phyloP scores from a whole-genome alignment of 2,797 vertebrate species.

The Fundulus diaphanus region DNA sequence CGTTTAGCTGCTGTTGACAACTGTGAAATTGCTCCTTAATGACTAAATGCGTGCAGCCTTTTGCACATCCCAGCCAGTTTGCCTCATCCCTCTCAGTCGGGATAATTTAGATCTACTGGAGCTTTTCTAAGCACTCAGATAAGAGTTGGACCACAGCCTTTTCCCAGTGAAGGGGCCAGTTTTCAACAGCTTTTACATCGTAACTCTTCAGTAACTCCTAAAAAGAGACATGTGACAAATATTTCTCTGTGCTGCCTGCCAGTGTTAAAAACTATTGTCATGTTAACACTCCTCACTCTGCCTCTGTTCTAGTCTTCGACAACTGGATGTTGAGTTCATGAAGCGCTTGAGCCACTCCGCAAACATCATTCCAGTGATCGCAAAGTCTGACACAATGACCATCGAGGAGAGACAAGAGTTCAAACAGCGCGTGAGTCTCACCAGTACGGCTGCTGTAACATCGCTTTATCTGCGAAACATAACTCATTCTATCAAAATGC shows the following conservation, averaged over 20 bases:
- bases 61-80: slow-evolving; percentile 36
- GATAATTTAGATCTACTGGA: slow-evolving; percentile 39
- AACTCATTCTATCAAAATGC: neutral
- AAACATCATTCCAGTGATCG: slow-evolving; percentile 96
- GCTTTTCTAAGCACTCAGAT: slow-evolving; percentile 40
- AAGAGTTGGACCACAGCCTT: slow-evolving; percentile 35
- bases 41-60: slow-evolving; percentile 46
- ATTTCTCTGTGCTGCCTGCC: neutral
- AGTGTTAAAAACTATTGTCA: neutral
- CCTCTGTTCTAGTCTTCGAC: slow-evolving; percentile 78
- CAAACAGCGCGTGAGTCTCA: slow-evolving; percentile 81
- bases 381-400: slow-evolving; percentile 97
- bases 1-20: slow-evolving; percentile 52
- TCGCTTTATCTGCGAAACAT: neutral
- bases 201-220: slow-evolving; percentile 27
- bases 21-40: slow-evolving; percentile 61
- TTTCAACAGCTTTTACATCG: slow-evolving; percentile 22
- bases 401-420: slow-evolving; percentile 87
- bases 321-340: slow-evolving; percentile 96
- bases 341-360: slow-evolving; percentile 95
- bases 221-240: slow-evolving; percentile 1
- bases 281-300: slow-evolving; percentile 13
- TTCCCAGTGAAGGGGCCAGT: slow-evolving; percentile 35
- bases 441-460: neutral
- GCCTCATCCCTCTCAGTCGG: slow-evolving; percentile 20